Percentiles rank a stretch among this genome's conserved stretches.
These are phyloP conservation scores for Fissipunctia ypsillon DNA, from an alignment of 2,888 invertebrate species.

Conservation along the genomic window DNA sequence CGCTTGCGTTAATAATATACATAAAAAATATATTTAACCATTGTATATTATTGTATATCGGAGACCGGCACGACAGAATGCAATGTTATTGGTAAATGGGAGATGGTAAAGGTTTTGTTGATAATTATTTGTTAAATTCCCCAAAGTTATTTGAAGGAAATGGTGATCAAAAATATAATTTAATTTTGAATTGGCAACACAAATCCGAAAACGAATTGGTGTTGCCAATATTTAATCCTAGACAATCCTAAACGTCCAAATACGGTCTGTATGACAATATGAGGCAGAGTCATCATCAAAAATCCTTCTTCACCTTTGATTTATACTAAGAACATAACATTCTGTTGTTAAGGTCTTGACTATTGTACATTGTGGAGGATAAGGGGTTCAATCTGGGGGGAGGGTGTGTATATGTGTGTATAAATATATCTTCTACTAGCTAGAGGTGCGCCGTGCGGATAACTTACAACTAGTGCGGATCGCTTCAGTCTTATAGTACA, in stretches of 20 bases:
- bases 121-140: neutral
- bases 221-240: constrained; percentile 21
- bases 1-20: constrained; percentile 64
- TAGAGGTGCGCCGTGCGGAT: constrained; percentile 79
- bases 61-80: constrained; percentile 78
- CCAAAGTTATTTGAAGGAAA: neutral
- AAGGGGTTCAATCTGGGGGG: constrained; percentile 72
- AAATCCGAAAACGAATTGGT: constrained; percentile 15
- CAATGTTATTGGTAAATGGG: constrained; percentile 68
- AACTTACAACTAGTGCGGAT: constrained; percentile 73
- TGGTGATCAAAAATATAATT: neutral
- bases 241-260: neutral
- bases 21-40: constrained; percentile 71
- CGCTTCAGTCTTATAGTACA: constrained; percentile 85
- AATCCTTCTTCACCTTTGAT: neutral
- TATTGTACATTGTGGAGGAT: constrained; percentile 89
- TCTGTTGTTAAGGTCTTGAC: constrained; percentile 76
- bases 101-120: neutral
- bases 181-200: constrained; percentile 36
- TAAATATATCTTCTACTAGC: constrained; percentile 85
- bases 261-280: neutral
- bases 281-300: neutral
- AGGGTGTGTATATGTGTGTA: constrained; percentile 80
- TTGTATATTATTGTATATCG: constrained; percentile 87
- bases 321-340: constrained; percentile 74